Evolutionary conservation across 2,888 invertebrate genomes (phyloP).

Genomic region (Scotopteryx bipunctaria): DNA sequence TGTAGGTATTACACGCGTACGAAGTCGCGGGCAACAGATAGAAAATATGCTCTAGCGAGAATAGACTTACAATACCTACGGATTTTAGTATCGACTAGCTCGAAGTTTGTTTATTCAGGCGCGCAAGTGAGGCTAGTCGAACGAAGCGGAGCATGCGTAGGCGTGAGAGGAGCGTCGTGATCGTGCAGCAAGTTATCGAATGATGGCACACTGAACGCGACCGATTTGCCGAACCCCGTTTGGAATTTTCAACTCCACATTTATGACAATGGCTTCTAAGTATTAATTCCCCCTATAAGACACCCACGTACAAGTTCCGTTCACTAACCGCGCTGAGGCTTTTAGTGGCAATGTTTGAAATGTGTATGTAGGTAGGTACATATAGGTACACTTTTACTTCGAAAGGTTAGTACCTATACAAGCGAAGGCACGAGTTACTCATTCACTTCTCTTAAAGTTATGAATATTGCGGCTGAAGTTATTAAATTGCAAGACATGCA

Average conservation of each 20-base stretch:
- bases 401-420: conserved; percentile 6
- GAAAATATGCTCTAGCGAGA: no score
- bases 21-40: no score
- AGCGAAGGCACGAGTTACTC: conserved; percentile 1
- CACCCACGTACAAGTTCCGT: neutral
- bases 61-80: no score
- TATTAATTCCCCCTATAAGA: neutral
- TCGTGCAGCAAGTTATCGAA: no score
- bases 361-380: neutral
- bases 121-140: no score
- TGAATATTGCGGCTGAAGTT: conserved; percentile 18
- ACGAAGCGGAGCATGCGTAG: no score
- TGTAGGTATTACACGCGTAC: no score
- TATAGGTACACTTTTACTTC: conserved; percentile 6
- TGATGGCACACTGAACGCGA: no score
- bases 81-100: no score
- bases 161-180: no score
- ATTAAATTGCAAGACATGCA: conserved; percentile 31
- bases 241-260: neutral
- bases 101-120: no score
- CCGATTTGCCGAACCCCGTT: neutral
- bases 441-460: conserved; percentile 17
- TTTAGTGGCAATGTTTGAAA: conserved; percentile 4
- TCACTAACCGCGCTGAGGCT: neutral
- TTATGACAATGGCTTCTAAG: neutral